Conservation (phyloP, 2,113 vertebrate genomes). For the Dicaeum eximium region DNA sequence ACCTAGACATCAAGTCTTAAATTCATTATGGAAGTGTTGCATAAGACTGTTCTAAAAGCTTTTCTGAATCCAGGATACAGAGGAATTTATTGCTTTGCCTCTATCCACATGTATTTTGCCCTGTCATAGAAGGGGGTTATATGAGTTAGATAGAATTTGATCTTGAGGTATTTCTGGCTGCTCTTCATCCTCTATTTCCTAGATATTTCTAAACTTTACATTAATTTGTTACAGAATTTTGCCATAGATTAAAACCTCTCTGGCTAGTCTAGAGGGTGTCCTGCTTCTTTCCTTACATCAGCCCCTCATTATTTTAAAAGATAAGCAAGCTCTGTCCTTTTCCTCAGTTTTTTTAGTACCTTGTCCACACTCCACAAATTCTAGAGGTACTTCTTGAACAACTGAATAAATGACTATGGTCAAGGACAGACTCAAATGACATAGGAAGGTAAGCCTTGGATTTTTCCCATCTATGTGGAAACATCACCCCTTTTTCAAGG, state of each 20-base stretch:
- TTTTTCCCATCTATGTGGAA: neutral
- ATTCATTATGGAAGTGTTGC: neutral
- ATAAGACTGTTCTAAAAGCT: neutral
- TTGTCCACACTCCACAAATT: neutral
- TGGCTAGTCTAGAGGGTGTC: neutral
- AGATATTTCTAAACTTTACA: neutral
- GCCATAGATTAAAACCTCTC: neutral
- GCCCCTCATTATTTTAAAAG: neutral
- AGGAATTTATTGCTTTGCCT: neutral
- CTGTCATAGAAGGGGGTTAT: neutral
- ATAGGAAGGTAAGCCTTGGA: too few species aligned
- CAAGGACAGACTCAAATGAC: neutral
- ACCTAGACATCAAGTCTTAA: neutral
- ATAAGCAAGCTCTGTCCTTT: neutral
- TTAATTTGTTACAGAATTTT: conserved; percentile 8
- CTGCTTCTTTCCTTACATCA: neutral
- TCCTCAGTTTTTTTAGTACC: neutral
- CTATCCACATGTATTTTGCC: neutral
- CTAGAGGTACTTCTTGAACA: neutral
- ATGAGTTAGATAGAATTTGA: neutral
- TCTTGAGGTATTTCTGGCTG: neutral
- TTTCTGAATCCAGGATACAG: neutral
- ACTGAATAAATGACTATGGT: neutral
- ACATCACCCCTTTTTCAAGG: neutral
- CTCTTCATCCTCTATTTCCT: neutral